Conservation (phyloP, 1,140 invertebrate genomes). For the Euura lappo region DNA sequence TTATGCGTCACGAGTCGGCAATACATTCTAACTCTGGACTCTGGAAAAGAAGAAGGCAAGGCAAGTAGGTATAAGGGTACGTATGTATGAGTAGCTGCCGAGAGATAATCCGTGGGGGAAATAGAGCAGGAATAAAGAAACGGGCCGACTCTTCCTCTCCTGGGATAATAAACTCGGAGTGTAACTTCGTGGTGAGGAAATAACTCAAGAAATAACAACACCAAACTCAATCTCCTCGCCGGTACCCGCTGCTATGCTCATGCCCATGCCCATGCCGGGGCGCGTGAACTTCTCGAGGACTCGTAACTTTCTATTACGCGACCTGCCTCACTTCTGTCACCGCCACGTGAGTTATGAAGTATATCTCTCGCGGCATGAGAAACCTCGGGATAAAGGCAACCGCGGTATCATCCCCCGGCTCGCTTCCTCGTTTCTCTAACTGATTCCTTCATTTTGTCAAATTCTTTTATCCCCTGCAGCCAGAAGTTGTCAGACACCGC, state of each 20-base stretch:
- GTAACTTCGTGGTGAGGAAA: slow-evolving; percentile 8
- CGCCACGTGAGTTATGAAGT: slow-evolving; percentile 29
- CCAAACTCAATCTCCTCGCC: slow-evolving; percentile 20
- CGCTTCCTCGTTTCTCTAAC: neutral
- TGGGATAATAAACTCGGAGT: slow-evolving; percentile 11
- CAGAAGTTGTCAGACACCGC: too few species aligned
- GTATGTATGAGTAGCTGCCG: too few species aligned
- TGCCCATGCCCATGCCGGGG: neutral
- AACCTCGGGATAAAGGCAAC: neutral
- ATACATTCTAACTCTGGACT: too few species aligned
- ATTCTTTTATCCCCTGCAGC: too few species aligned
- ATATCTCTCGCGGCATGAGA: neutral
- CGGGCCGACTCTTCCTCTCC: slow-evolving; percentile 1
- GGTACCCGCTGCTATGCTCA: neutral
- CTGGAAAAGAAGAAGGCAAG: too few species aligned
- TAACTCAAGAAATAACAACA: slow-evolving; percentile 12
- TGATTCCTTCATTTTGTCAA: too few species aligned
- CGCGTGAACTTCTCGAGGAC: slow-evolving; percentile 20
- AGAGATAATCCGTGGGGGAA: neutral
- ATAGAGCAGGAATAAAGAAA: neutral
- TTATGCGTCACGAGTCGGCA: too few species aligned
- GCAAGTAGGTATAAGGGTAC: too few species aligned
- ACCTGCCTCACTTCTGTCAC: slow-evolving; percentile 45
- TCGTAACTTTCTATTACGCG: slow-evolving; percentile 36
- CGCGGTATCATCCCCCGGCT: neutral